A percentile compares a stretch with the other conserved stretches of the same genome.
Conservation (phyloP, 2,113 vertebrate genomes). For the Prunella fulvescens region DNA sequence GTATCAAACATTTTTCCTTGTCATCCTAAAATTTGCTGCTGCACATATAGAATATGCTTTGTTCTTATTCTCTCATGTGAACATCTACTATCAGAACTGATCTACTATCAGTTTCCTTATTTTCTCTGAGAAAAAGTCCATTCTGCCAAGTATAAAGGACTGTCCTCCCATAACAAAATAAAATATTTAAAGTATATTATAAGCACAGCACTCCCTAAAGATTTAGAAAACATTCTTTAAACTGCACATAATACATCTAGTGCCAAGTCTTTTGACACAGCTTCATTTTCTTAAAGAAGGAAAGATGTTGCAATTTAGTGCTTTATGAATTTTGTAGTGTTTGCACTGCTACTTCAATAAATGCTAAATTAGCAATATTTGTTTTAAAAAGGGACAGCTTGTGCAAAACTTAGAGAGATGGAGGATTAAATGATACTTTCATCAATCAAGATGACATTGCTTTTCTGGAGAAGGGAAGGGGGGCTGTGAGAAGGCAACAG, state of each 20-base stretch:
- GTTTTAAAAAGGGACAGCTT: neutral
- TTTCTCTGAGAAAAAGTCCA: neutral
- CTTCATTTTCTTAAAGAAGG: constrained; percentile 2
- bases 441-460: neutral
- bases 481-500: neutral
- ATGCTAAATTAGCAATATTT: constrained; percentile 3
- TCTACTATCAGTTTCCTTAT: neutral
- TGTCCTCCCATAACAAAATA: neutral
- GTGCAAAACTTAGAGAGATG: neutral
- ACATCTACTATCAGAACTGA: neutral
- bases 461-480: neutral
- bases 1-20: neutral
- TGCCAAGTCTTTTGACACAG: neutral
- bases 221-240: constrained; percentile 3
- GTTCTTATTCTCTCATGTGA: neutral
- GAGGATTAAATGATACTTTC: neutral
- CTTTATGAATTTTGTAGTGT: neutral
- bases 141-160: neutral
- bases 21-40: neutral
- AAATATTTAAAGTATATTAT: neutral
- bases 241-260: neutral
- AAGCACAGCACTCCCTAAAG: neutral
- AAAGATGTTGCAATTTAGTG: neutral
- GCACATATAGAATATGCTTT: neutral
- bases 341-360: neutral